Evolutionary conservation across 2,113 vertebrate species (phyloP).

Genomic region (Otis tarda): DNA sequence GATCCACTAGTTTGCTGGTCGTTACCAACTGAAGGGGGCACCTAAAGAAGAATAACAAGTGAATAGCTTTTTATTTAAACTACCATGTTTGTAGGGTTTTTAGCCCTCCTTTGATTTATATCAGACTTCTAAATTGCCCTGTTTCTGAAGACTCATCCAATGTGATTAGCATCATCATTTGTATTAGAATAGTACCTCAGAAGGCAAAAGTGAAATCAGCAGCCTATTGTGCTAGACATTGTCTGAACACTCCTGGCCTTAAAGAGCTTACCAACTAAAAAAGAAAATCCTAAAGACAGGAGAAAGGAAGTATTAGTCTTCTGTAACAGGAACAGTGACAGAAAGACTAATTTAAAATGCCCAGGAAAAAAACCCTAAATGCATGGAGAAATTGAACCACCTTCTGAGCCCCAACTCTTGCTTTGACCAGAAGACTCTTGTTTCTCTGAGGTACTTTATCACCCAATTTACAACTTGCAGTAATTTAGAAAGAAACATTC

Average conservation of each 20-base stretch:
- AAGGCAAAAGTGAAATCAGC: slow-evolving; percentile 20
- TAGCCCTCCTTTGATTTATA: neutral
- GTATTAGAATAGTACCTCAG: neutral
- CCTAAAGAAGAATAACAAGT: neutral
- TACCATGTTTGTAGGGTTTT: neutral
- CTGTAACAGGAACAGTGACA: neutral
- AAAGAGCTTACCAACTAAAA: neutral
- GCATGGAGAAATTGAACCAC: neutral
- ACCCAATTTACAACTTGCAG: neutral
- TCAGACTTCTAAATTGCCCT: neutral
- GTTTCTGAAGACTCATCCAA: neutral
- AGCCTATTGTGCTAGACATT: slow-evolving; percentile 8
- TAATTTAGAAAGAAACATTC: neutral
- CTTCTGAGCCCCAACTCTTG: neutral
- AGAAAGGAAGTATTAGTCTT: neutral
- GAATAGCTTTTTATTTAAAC: neutral
- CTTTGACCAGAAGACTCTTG: neutral
- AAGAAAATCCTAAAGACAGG: neutral
- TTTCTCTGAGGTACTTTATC: neutral
- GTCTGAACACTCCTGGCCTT: neutral
- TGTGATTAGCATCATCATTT: neutral
- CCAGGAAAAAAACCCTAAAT: neutral
- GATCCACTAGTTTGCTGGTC: neutral
- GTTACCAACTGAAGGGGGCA: neutral
- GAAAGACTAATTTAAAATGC: neutral